phyloP scores from a whole-genome alignment of 1,140 invertebrate genomes.

The Drosophila repleta region DNA sequence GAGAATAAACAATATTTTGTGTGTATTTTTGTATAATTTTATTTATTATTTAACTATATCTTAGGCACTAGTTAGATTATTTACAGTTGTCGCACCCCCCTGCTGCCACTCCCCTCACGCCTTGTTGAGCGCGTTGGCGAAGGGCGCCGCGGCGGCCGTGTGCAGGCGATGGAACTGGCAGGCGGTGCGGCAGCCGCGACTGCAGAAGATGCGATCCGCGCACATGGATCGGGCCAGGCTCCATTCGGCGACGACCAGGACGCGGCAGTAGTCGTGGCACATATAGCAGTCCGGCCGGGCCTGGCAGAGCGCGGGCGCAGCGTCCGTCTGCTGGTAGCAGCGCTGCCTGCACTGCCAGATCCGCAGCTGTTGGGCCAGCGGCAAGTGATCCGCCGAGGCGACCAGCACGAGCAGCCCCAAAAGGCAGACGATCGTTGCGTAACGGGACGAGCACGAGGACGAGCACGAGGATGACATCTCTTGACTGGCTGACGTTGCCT shows the following conservation, averaged over 20 bases:
- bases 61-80: conserved; percentile 8
- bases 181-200: conserved; percentile 68
- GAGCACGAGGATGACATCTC: conserved; percentile 13
- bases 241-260: conserved; percentile 49
- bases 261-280: conserved; percentile 76
- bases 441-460: neutral
- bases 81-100: neutral
- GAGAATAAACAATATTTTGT: neutral
- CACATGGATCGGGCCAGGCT: conserved; percentile 69
- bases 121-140: conserved; percentile 48
- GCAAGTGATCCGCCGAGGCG: conserved; percentile 30
- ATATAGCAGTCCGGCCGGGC: conserved; percentile 67
- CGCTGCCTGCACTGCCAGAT: conserved; percentile 59
- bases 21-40: conserved; percentile 10
- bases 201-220: conserved; percentile 64
- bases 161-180: conserved; percentile 51
- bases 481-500: conserved; percentile 24
- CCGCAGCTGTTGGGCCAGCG: conserved; percentile 21
- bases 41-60: conserved; percentile 25
- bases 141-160: neutral
- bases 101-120: conserved; percentile 9
- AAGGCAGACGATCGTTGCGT: neutral
- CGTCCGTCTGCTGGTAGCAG: conserved; percentile 49
- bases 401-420: conserved; percentile 24
- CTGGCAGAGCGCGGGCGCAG: conserved; percentile 43